Percentiles rank a stretch among this genome's conserved stretches.
Evolutionary conservation across 2,113 vertebrate species (phyloP).

Genomic region (Elgaria multicarinata): DNA sequence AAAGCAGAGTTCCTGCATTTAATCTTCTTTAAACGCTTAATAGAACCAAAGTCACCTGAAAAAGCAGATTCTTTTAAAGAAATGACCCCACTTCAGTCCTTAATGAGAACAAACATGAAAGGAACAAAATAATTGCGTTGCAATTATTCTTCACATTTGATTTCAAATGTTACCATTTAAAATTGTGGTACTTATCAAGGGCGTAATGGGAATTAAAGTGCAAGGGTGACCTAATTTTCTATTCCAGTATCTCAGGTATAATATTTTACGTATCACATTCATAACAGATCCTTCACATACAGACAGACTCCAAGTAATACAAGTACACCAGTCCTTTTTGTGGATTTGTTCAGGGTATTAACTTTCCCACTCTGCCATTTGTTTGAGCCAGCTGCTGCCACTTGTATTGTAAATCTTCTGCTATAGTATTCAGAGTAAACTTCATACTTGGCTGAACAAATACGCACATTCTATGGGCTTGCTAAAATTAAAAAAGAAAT

Average conservation of each 20-base stretch:
- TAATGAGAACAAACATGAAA: constrained; percentile 59
- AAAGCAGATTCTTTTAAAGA: constrained; percentile 29
- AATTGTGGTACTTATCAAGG: constrained; percentile 19
- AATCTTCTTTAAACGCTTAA: constrained; percentile 67
- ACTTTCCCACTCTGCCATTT: constrained; percentile 6
- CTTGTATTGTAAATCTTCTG: constrained; percentile 8
- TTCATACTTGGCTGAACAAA: constrained; percentile 26
- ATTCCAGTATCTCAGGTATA: not conserved
- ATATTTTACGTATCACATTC: not conserved
- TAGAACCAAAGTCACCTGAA: constrained; percentile 41
- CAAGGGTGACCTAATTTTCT: not conserved
- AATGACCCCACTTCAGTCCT: constrained; percentile 56
- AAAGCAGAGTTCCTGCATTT: constrained; percentile 42
- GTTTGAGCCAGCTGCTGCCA: constrained; percentile 15
- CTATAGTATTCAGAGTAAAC: constrained; percentile 28
- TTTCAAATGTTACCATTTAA: constrained; percentile 24
- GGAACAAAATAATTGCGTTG: constrained; percentile 42
- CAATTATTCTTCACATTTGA: constrained; percentile 15
- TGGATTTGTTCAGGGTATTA: constrained; percentile 20
- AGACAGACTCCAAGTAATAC: not conserved
- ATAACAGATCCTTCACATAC: not conserved
- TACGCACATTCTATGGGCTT: not conserved
- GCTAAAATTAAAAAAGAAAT: not conserved
- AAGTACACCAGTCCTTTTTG: not conserved
- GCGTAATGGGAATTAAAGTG: not conserved